A percentile compares a stretch with the other conserved stretches of the same genome.
phyloP scores from a whole-genome alignment of 2,113 vertebrate genomes.

The Sterrhoptilus dennistouni region DNA sequence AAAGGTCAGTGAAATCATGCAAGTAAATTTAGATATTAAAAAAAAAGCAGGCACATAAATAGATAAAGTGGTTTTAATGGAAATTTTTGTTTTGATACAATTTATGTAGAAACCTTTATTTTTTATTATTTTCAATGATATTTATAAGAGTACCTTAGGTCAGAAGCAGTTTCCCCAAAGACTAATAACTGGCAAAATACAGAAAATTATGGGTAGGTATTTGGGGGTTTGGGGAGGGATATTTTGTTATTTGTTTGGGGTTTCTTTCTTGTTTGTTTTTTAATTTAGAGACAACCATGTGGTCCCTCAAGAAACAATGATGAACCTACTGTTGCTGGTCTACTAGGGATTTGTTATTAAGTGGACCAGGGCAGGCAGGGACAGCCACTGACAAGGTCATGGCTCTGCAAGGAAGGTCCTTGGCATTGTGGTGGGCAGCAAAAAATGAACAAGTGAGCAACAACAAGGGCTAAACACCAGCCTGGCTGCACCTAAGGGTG shows the following conservation, averaged over 20 bases:
- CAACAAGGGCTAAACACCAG: background rate
- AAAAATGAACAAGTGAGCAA: background rate
- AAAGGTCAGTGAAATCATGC: conserved; percentile 7
- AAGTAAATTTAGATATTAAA: background rate
- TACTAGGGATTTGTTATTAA: background rate
- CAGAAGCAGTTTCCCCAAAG: background rate
- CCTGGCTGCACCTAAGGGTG: background rate
- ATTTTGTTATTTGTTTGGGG: background rate
- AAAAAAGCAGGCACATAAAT: background rate
- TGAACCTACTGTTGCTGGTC: background rate
- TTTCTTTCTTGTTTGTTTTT: background rate
- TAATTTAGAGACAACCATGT: background rate
- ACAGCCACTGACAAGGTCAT: background rate
- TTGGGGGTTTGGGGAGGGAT: background rate
- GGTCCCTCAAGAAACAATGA: background rate
- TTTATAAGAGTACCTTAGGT: background rate
- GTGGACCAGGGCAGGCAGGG: background rate
- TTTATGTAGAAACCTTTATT: background rate
- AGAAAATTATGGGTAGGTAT: background rate
- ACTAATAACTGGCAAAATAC: background rate
- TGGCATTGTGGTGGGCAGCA: background rate
- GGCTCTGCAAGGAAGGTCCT: background rate
- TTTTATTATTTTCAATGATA: background rate
- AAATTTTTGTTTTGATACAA: background rate
- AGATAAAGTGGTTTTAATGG: background rate